A percentile compares a stretch with the other conserved stretches of the same genome.
Evolutionary conservation across 2,113 vertebrate genomes (phyloP).

Genomic region (Microcebus lehilahytsara): DNA sequence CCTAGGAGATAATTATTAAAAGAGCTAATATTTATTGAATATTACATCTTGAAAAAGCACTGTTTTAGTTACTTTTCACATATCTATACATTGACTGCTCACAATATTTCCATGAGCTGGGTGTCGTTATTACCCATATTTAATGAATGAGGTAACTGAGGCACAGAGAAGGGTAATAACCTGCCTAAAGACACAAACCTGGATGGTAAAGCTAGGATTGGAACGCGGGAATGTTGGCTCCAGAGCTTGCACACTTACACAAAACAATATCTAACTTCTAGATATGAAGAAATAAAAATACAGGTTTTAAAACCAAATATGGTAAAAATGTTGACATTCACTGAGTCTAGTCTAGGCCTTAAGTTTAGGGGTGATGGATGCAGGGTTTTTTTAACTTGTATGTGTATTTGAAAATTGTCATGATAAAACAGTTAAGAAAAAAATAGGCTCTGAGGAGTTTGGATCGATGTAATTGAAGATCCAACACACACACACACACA

Average conservation of each 20-base stretch:
- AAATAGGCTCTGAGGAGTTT: neutral
- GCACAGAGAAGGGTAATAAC: neutral
- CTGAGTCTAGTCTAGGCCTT: neutral
- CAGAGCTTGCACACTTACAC: neutral
- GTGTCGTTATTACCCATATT: neutral
- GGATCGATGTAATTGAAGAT: neutral
- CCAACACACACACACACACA: neutral
- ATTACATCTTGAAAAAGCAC: neutral
- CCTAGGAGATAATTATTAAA: neutral
- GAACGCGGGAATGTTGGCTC: neutral
- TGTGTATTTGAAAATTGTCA: neutral
- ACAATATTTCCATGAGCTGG: neutral
- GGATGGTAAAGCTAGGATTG: too few species aligned
- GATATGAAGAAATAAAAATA: neutral
- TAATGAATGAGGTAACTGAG: neutral
- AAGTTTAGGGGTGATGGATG: neutral
- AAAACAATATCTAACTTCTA: neutral
- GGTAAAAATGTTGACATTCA: neutral
- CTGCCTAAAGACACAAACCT: neutral
- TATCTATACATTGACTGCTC: neutral
- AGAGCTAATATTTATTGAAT: neutral
- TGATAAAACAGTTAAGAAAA: neutral
- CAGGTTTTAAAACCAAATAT: neutral
- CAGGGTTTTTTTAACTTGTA: neutral
- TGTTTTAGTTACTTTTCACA: neutral